These are phyloP conservation scores for Calidris pugnax DNA, from an alignment of 2,113 vertebrate genomes.

Conservation along the genomic window DNA sequence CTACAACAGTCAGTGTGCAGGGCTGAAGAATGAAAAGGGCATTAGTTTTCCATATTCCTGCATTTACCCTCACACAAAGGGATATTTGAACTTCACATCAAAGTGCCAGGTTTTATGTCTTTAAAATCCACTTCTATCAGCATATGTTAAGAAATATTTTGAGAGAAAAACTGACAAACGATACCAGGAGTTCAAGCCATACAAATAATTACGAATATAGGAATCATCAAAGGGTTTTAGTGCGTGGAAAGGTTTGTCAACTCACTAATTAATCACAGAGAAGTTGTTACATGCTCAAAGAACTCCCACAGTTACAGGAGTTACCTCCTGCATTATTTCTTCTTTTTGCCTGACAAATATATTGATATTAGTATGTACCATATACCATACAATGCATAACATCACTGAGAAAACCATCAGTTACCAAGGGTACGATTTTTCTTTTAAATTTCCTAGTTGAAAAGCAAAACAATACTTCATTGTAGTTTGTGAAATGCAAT, in stretches of 20 bases:
- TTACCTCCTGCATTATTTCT: background rate
- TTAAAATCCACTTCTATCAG: background rate
- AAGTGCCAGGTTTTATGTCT: background rate
- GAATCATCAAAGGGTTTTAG: background rate
- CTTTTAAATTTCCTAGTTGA: background rate
- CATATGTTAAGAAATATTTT: background rate
- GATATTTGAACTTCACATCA: background rate
- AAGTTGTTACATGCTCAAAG: background rate
- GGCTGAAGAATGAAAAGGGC: background rate
- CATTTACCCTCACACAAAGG: background rate
- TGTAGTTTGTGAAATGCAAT: background rate
- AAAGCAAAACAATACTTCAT: background rate
- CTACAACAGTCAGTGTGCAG: rapidly evolving
- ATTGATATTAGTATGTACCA: background rate
- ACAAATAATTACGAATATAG: background rate
- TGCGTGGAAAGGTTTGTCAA: background rate
- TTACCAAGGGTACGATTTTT: background rate
- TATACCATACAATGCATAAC: background rate
- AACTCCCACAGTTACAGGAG: background rate
- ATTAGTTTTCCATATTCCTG: background rate
- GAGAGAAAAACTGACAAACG: background rate
- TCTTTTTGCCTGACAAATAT: background rate
- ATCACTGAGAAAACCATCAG: background rate
- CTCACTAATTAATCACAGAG: background rate
- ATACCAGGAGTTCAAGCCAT: background rate